Percentiles rank a stretch among this genome's conserved stretches.
phyloP scores from a whole-genome alignment of 2,888 invertebrate species.

The Crocallis elinguaria region DNA sequence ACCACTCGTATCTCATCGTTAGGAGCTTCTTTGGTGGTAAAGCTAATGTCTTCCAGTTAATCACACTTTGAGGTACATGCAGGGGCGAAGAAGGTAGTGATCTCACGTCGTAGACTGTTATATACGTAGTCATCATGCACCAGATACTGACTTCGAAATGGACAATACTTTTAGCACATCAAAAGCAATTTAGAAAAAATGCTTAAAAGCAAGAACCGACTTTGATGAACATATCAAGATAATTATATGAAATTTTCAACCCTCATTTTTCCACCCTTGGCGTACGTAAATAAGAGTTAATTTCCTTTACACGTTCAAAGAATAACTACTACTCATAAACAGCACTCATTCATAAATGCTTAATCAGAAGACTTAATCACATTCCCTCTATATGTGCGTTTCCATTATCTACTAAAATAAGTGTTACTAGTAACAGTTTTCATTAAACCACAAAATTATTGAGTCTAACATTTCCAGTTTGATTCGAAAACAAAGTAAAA shows the following conservation, averaged over 20 bases:
- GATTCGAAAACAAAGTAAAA: too few relatives aligned
- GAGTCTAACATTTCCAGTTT: too few relatives aligned
- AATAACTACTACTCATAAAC: constrained; percentile 3
- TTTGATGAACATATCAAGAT: too few relatives aligned
- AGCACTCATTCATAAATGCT: constrained; percentile 23
- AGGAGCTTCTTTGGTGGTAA: constrained; percentile 15
- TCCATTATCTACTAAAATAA: background rate
- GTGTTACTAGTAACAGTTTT: background rate
- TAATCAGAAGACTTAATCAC: constrained; percentile 16
- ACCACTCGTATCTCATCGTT: constrained; percentile 14
- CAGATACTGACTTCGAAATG: too few relatives aligned
- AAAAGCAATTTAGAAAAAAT: too few relatives aligned
- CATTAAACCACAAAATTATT: background rate
- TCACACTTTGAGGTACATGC: background rate
- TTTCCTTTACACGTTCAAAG: constrained; percentile 6
- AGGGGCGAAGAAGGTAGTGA: background rate
- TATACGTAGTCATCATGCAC: too few relatives aligned
- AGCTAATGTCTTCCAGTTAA: constrained; percentile 2
- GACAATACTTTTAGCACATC: too few relatives aligned
- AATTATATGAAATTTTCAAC: too few relatives aligned
- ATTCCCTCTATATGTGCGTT: constrained; percentile 8
- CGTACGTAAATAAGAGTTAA: too few relatives aligned
- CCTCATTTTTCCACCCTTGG: too few relatives aligned
- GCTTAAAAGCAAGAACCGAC: too few relatives aligned
- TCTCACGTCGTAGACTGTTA: background rate